Evolutionary conservation across 2,113 vertebrate genomes (phyloP), one percentile per base, ranked within the genome.

Genomic region (Cyrtonyx montezumae): DNA sequence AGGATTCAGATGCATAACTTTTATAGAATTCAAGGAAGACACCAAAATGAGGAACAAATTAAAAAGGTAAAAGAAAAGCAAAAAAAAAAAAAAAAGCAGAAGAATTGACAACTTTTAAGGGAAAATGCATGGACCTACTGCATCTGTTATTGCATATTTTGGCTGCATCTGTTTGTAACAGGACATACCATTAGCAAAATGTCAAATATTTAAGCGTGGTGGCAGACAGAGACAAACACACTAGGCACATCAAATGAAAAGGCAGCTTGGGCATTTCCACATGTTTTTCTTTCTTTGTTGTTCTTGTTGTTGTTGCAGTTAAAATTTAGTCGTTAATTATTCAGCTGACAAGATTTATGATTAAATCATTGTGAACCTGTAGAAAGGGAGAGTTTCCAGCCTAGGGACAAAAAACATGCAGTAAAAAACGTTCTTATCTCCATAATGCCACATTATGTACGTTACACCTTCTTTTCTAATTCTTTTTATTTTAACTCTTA

Each of bases 1-100:
- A 88, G 56, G 55, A 77, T 80, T 93, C 86, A 80, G 51, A 48
- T 87, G 34, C 34, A n/a, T 83, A 78, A 63, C 28, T 62, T 88
- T 37, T 59, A 17, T 74, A 45, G 4, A 61, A 42, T 56, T 67
- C 84, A 49, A 88, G 56, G 48, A 89, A 87, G 88, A 79, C n/a
- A 90, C 26, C 8, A 13, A 80, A 91, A 86, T 26, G 56, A 90
- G 59, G 76, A 95, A 90, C 28, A 46, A 28, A 37, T 42, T 56
- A 30, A 1, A 71, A 53, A 76, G 53, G 16, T 36, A 7, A 20
- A 32, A 34, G 36, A 5, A 40, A 45, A 69, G 46, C 30, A 75
- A 78, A 70, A 13, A 23, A 51, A 7, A 16, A 25, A 28, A 32
- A 7, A 53, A 28, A 53, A 53, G 25, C 25, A 74, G 13, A 14